Percentiles rank a stretch among this genome's conserved stretches.
Conservation (phyloP, 2,888 invertebrate genomes). For the Octonoba sinensis region DNA sequence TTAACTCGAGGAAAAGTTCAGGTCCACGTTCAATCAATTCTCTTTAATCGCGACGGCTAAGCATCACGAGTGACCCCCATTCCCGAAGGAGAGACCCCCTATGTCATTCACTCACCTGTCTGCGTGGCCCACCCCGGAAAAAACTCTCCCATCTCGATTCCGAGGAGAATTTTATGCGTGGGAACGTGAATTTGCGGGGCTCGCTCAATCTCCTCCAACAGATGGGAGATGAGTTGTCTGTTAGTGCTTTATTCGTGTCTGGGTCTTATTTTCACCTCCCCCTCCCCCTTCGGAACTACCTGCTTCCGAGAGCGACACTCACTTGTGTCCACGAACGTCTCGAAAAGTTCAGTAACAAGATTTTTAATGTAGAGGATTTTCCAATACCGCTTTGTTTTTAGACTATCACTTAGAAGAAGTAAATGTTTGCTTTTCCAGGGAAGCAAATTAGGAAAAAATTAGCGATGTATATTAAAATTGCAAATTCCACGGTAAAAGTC, state of each 20-base stretch:
- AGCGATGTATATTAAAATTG: too few relatives aligned
- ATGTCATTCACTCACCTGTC: slow-evolving; percentile 57
- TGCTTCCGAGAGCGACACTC: background rate
- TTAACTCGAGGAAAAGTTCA: too few relatives aligned
- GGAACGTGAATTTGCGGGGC: slow-evolving; percentile 8
- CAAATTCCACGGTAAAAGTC: too few relatives aligned
- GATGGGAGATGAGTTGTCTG: slow-evolving; percentile 42
- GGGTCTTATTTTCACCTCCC: background rate
- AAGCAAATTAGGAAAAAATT: too few relatives aligned
- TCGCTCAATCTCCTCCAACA: slow-evolving; percentile 23
- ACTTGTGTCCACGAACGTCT: too few relatives aligned
- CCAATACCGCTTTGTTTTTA: too few relatives aligned
- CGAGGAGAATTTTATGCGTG: slow-evolving; percentile 22
- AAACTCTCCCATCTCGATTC: background rate
- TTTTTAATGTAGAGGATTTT: too few relatives aligned
- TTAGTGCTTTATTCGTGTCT: slow-evolving; percentile 2
- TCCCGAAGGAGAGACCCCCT: slow-evolving; percentile 8
- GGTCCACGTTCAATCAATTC: too few relatives aligned
- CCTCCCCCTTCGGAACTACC: background rate
- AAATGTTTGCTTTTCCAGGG: too few relatives aligned
- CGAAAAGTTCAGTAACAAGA: too few relatives aligned
- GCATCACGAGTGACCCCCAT: background rate
- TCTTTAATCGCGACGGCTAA: background rate
- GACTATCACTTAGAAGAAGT: too few relatives aligned
- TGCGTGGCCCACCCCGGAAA: background rate